Percentiles rank a stretch among this genome's conserved stretches.
phyloP scores from a whole-genome alignment of 2,797 vertebrate genomes.

The Merluccius polli region DNA sequence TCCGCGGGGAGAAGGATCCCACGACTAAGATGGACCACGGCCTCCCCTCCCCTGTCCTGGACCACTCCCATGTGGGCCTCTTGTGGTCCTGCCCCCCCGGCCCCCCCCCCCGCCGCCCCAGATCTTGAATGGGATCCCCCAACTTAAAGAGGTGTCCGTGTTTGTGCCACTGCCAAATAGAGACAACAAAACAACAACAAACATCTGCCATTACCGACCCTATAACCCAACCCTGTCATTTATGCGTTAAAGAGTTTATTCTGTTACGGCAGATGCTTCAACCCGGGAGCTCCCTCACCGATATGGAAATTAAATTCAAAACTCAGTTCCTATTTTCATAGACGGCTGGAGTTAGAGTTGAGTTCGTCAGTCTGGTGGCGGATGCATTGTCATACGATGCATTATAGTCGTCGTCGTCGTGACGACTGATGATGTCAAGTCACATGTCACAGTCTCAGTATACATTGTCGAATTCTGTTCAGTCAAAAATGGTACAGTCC shows the following conservation, averaged over 20 bases:
- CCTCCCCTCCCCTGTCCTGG: constrained; percentile 31
- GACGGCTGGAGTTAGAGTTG: background rate
- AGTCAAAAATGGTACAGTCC: background rate
- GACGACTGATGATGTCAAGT: background rate
- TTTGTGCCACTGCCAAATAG: constrained; percentile 16
- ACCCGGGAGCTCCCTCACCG: background rate
- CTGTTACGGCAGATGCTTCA: background rate
- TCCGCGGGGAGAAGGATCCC: constrained; percentile 44
- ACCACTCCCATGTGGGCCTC: constrained; percentile 14
- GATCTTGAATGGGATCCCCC: constrained; percentile 16
- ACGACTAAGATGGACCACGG: constrained; percentile 69
- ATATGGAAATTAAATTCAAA: background rate
- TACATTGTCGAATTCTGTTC: background rate
- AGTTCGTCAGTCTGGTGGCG: background rate
- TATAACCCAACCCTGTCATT: background rate
- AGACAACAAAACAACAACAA: background rate
- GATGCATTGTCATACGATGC: background rate
- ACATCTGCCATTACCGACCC: background rate
- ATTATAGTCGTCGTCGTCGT: background rate
- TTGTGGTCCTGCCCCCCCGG: constrained; percentile 23
- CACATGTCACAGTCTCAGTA: background rate
- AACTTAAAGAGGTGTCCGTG: constrained; percentile 22
- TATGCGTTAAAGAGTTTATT: background rate
- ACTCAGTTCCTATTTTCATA: background rate
- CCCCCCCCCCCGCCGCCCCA: background rate